These are phyloP conservation scores for Corythornis madagascariensis DNA, from an alignment of 2,113 vertebrate species.

Conservation along the genomic window DNA sequence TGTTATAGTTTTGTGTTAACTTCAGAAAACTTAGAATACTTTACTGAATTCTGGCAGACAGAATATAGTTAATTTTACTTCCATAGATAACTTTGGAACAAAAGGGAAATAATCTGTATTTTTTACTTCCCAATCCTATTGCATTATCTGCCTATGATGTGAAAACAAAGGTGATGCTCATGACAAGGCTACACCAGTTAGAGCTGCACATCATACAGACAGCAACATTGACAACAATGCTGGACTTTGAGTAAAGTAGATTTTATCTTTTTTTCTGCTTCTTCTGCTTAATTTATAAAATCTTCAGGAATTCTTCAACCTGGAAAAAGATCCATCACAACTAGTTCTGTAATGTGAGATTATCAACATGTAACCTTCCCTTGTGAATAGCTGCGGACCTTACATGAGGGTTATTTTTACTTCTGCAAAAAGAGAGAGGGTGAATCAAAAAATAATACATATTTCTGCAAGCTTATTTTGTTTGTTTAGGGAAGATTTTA, in stretches of 20 bases:
- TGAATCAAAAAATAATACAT: not conserved
- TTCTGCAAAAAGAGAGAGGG: not conserved
- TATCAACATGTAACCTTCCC: not conserved
- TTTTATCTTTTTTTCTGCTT: not conserved
- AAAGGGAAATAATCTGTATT: not conserved
- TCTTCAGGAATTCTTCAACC: not conserved
- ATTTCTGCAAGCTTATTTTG: not conserved
- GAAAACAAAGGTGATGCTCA: not conserved
- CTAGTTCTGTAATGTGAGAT: not conserved
- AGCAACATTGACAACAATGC: not conserved
- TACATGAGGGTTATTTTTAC: not conserved
- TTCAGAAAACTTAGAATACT: not conserved
- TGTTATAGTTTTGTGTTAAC: not conserved
- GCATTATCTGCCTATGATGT: not conserved
- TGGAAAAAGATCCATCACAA: not conserved
- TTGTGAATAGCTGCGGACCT: not conserved
- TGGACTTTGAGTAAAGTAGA: accelerated
- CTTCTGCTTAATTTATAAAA: not conserved
- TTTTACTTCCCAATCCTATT: not conserved
- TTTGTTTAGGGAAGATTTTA: not conserved
- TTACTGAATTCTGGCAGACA: not conserved
- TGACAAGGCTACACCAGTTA: not conserved
- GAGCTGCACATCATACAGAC: not conserved
- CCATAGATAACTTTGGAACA: not conserved
- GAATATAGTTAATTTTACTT: not conserved